These are phyloP conservation scores for Lophura nycthemera DNA, from an alignment of 2,113 vertebrate genomes.

Conservation along the genomic window DNA sequence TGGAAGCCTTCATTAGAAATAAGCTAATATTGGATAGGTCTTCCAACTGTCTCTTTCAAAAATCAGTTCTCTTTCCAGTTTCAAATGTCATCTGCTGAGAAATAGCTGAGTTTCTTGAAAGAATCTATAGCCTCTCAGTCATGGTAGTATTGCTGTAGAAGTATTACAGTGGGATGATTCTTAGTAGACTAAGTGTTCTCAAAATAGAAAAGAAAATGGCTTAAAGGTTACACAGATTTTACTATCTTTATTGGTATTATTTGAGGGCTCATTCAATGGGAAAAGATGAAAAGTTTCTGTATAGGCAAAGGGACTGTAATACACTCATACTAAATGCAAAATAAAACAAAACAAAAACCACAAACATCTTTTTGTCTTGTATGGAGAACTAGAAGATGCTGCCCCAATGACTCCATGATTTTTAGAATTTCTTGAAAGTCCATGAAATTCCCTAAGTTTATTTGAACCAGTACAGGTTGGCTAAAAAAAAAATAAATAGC, in stretches of 20 bases:
- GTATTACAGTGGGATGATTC: not conserved
- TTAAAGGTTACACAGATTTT: not conserved
- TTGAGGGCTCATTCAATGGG: not conserved
- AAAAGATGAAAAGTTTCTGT: not conserved
- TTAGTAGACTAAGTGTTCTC: not conserved
- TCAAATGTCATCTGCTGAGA: not conserved
- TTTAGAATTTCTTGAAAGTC: not conserved
- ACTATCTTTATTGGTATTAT: not conserved
- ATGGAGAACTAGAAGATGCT: not conserved
- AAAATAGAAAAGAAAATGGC: not conserved
- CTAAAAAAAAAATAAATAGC: not conserved
- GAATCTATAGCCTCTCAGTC: rapidly evolving
- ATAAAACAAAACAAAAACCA: too few relatives aligned
- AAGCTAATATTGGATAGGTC: not conserved
- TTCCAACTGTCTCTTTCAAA: not conserved
- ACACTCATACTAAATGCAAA: not conserved
- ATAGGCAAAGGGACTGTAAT: not conserved
- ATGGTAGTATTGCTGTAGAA: not conserved
- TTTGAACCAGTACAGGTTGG: not conserved
- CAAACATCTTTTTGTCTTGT: not conserved
- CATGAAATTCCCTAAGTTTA: not conserved
- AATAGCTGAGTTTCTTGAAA: not conserved
- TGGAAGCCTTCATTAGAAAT: not conserved
- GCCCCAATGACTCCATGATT: not conserved
- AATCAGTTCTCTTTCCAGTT: not conserved